Base-by-base conservation (phyloP, 2,113 vertebrate species). In the Pachyramphus minor region DNA sequence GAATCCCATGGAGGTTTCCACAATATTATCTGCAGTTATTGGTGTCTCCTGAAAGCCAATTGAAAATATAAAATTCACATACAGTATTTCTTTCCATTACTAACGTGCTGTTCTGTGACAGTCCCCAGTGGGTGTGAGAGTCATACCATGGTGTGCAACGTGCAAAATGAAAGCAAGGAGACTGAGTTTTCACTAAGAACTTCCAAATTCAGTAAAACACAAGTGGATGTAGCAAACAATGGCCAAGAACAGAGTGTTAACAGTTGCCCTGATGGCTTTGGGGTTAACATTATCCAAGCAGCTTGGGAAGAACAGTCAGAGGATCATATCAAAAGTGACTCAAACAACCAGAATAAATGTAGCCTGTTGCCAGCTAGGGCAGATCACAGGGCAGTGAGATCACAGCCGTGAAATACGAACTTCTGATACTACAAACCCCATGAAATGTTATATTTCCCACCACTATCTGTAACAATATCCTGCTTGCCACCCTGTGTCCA, bases 401-500 rank as follows among this genome's bases (percentile, higher is more conserved):
- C 84, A 62, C 52, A 92, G n/a, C 85, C 72, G 42, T 66, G 87
- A 93, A 91, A 90, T 53, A 52, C 0, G 20, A 62, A 56, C 49
- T 81, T 81, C 88, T 96, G 89, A 84, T 94, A 82, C 63, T 41
- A 76, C 68, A 63, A 84, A 68, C 2, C 37, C 91, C 87, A 68
- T 75, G 75, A 94, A 96, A 95, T 66, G 23, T 80, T 96, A 0
- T 39, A 74, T 90, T 97, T 94, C 91, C 84, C 90, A 88, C 79
- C 92, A 52, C 92, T 75, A 5, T 78, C 91, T 74, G 87, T 95
- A 91, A 87, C 79, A 52, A 66, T 25, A 80, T 42, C 71, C 58
- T 41, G 73, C 89, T 91, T 89, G 75, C 74, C 88, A 89, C 84
- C 76, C 88, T 59, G n/a, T 73, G 80, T 68, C 88, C 90, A 35